A percentile compares a stretch with the other conserved stretches of the same genome.
Evolutionary conservation across 2,113 vertebrate genomes (phyloP).

Genomic region (Acrocephalus arundinaceus): DNA sequence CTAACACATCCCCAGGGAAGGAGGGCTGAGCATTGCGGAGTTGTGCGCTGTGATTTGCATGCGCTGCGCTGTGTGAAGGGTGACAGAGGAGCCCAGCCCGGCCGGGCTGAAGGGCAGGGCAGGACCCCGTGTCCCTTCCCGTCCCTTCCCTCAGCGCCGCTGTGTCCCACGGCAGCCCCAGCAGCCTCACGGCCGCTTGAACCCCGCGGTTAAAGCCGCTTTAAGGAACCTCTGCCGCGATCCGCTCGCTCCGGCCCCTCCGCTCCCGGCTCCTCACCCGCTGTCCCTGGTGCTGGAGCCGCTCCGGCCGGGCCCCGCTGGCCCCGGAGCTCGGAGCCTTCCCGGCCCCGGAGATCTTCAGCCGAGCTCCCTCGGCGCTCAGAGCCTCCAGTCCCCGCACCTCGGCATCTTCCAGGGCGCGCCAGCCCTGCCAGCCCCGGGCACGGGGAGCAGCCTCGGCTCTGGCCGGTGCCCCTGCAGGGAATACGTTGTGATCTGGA

Average conservation of each 20-base stretch:
- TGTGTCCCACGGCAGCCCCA: conserved; percentile 14
- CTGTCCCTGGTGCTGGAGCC: conserved; percentile 26
- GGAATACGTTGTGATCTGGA: rapidly evolving
- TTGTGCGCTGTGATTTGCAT: neutral
- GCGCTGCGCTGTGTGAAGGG: neutral
- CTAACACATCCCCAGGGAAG: neutral
- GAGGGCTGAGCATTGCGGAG: neutral
- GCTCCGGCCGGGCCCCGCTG: neutral
- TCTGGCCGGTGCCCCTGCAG: neutral
- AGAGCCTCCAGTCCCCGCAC: rapidly evolving
- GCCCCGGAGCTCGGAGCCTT: neutral
- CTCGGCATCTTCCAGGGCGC: rapidly evolving
- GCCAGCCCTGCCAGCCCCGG: neutral
- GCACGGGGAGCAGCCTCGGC: rapidly evolving
- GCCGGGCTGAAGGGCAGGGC: conserved; percentile 21
- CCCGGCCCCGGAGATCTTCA: rapidly evolving
- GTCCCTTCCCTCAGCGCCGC: conserved; percentile 18
- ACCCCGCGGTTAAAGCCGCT: rapidly evolving
- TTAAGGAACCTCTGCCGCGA: rapidly evolving
- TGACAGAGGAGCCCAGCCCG: neutral
- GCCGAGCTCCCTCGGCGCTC: neutral
- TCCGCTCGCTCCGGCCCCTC: neutral
- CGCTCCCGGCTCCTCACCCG: neutral
- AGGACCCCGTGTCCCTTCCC: neutral
- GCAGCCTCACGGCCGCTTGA: conserved; percentile 8